phyloP scores from a whole-genome alignment of 2,113 vertebrate species.

The Sylvilagus bachmani region DNA sequence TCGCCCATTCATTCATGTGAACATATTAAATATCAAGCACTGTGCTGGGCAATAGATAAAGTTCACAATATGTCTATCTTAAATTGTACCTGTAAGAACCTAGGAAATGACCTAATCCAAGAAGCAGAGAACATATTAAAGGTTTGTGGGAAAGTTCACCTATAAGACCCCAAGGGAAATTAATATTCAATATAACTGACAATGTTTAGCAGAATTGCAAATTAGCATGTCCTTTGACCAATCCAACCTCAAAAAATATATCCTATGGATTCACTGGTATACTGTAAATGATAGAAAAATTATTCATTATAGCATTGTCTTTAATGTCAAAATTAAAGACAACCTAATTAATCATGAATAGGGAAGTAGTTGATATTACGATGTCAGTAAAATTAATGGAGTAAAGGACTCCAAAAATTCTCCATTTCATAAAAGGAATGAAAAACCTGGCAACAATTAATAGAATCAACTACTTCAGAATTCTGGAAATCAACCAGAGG shows the following conservation, averaged over 20 bases:
- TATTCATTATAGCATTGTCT: neutral
- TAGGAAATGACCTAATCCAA: neutral
- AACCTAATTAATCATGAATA: neutral
- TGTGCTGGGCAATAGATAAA: neutral
- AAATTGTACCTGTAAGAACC: neutral
- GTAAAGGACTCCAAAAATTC: neutral
- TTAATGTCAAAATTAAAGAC: neutral
- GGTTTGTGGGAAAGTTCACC: neutral
- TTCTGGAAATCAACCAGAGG: neutral
- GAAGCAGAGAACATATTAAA: neutral
- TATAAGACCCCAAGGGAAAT: neutral
- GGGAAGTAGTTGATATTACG: neutral
- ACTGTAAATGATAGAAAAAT: neutral
- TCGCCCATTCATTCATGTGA: neutral
- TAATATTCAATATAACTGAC: neutral
- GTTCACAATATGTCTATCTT: neutral
- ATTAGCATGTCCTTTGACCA: neutral
- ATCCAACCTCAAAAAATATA: neutral
- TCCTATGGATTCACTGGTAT: neutral
- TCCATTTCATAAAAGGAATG: neutral
- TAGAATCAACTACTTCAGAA: neutral
- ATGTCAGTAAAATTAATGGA: neutral
- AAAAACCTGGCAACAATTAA: neutral
- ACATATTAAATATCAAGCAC: neutral
- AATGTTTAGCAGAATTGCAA: neutral